phyloP scores from a whole-genome alignment of 2,797 vertebrate genomes.

The Sorex maritimensis region DNA sequence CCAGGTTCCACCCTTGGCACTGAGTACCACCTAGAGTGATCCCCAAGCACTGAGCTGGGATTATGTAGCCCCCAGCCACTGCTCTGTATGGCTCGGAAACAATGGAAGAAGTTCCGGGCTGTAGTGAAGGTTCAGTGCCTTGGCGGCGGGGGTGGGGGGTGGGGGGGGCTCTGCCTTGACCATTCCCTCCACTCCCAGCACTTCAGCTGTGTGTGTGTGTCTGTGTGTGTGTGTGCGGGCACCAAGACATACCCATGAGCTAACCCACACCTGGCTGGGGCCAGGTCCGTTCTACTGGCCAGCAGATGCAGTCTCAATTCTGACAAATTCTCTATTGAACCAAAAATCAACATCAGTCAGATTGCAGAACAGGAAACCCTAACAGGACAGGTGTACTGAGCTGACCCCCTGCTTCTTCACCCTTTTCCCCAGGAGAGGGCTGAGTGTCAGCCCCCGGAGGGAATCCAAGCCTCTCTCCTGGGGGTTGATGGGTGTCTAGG shows the following conservation, averaged over 20 bases:
- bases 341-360: slow-evolving; percentile 72
- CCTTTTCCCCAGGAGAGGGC: not conserved
- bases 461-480: not conserved
- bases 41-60: too few relatives aligned
- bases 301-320: slow-evolving; percentile 64
- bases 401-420: not conserved
- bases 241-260: slow-evolving; percentile 5
- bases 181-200: not conserved
- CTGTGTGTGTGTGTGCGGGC: not conserved
- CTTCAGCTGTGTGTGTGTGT: not conserved
- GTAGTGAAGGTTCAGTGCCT: not conserved
- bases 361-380: slow-evolving; percentile 18
- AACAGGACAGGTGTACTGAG: not conserved
- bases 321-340: slow-evolving; percentile 83
- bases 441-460: not conserved
- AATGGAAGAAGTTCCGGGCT: not conserved
- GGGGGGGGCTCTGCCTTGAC: not conserved
- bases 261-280: not conserved
- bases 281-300: slow-evolving; percentile 7
- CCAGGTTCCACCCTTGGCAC: too few relatives aligned
- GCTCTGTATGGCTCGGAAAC: not conserved
- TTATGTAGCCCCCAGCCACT: too few relatives aligned
- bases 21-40: too few relatives aligned
- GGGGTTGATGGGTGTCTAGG: not conserved
- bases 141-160: not conserved